phyloP scores from a whole-genome alignment of 2,888 invertebrate species.

The Brassicogethes aeneus region DNA sequence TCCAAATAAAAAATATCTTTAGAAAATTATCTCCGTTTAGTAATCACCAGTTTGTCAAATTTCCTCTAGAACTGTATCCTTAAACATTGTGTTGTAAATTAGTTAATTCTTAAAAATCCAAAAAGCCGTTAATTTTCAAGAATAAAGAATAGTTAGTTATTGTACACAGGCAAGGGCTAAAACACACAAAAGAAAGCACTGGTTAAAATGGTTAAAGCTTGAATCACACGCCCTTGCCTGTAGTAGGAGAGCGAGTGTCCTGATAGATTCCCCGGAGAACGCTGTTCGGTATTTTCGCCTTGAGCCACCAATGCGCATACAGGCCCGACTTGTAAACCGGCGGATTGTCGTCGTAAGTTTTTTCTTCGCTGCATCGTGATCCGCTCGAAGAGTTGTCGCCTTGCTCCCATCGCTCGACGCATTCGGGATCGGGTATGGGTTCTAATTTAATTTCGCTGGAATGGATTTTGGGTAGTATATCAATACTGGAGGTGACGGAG shows the following conservation, averaged over 20 bases:
- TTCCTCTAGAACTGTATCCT: no score
- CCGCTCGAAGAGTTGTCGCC: slow-evolving; percentile 30
- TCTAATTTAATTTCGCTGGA: slow-evolving; percentile 28
- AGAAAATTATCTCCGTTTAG: no score
- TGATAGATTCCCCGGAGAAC: slow-evolving; percentile 43
- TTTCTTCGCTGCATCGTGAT: slow-evolving; percentile 2
- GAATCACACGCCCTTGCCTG: slow-evolving; percentile 41
- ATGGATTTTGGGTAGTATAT: slow-evolving; percentile 43
- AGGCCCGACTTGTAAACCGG: slow-evolving; percentile 68
- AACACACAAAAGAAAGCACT: slow-evolving; percentile 11
- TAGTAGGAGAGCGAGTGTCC: slow-evolving; percentile 32
- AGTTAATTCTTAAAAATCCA: no score
- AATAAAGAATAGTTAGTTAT: no score
- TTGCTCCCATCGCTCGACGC: slow-evolving; percentile 21
- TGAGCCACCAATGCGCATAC: slow-evolving; percentile 91
- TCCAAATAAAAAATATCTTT: no score
- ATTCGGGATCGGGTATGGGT: slow-evolving; percentile 7
- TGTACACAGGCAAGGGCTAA: slow-evolving; percentile 17
- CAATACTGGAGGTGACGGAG: slow-evolving; percentile 44
- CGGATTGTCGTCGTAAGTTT: slow-evolving; percentile 22
- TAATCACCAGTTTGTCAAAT: no score
- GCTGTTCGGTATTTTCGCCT: slow-evolving; percentile 67
- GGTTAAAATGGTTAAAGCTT: slow-evolving; percentile 8
- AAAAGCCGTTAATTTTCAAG: no score
- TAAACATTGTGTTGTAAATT: no score